Base-by-base conservation (phyloP, 2,113 vertebrate species). In the Chaenogobius annularis region DNA sequence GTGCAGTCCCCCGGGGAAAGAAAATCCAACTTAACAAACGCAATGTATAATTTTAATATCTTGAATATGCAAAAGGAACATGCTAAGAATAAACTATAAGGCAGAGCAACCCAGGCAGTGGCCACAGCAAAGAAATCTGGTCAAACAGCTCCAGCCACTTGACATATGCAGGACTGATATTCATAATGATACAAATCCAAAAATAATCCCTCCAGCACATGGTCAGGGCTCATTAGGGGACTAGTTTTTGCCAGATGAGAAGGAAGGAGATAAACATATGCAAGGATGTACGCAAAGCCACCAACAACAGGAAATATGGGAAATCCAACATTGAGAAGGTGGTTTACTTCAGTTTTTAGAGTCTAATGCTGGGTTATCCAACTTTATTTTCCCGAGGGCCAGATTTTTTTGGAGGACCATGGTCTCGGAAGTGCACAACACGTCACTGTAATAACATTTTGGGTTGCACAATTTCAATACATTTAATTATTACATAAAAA, bases 201-300 rank as follows among this genome's bases (percentile, higher is more conserved):
- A 19, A 61, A 61, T 40, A 40, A 40, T 40, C 14, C 17, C 7
- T 61, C 58, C 7, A 43, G n/a, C 61, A 63, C 35, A 40, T 40
- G 61, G 19, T 64, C 74, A 76, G 48, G 44, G 19, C 64, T 85
- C 74, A 75, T 87, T 80, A 78, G 64, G 76, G 70, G 55, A 26
- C 19, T 74, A 65, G 67, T 23, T 77, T 72, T 50, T 66, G 55
- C 43, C 31, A 76, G 67, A 85, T 70, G 73, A 80, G 68, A 72
- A 17, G 26, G 44, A 31, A 11, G 26, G 19, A 47, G 70, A 66
- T 19, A 71, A 77, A 69, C 70, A 78, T 65, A 79, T 59, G 68
- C 43, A 44, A 50, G 37, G 66, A 58, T 37, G 22, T 40, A 44
- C 73, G 26, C 61, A 54, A 54, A 75, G 50, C 73, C 10, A 23